phyloP scores from a whole-genome alignment of 2,113 vertebrate genomes.

The Phaetusa simplex region DNA sequence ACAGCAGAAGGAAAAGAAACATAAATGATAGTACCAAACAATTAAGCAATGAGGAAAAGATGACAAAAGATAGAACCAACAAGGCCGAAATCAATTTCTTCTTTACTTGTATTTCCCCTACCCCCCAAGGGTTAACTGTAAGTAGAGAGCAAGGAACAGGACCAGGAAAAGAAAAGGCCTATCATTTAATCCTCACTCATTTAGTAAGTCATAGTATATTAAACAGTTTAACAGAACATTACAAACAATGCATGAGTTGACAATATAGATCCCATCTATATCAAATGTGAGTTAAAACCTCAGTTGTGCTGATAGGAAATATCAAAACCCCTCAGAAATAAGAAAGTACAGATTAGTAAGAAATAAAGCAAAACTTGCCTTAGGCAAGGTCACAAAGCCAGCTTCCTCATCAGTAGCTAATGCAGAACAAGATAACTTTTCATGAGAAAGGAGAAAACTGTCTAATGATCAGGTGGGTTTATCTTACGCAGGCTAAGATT shows the following conservation, averaged over 20 bases:
- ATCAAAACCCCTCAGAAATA: neutral
- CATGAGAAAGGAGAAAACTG: neutral
- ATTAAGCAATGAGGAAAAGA: neutral
- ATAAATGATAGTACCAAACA: neutral
- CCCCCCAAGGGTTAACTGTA: neutral
- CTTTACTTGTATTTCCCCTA: neutral
- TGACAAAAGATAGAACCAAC: neutral
- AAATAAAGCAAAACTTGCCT: neutral
- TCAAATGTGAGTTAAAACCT: neutral
- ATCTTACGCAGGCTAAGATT: neutral
- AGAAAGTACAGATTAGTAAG: neutral
- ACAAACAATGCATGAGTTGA: slow-evolving; percentile 17
- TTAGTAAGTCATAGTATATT: slow-evolving; percentile 33
- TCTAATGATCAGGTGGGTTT: neutral
- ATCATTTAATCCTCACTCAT: slow-evolving; percentile 8
- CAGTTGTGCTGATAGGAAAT: neutral
- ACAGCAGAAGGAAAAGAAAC: neutral
- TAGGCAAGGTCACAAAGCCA: neutral
- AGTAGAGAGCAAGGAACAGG: neutral
- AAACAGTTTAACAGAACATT: slow-evolving; percentile 1
- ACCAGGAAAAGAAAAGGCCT: neutral
- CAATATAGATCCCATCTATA: neutral
- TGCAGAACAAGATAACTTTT: neutral
- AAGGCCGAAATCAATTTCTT: neutral
- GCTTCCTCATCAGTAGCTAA: neutral